Conservation (phyloP, 2,888 invertebrate species). For the Netelia fuscicornis region DNA sequence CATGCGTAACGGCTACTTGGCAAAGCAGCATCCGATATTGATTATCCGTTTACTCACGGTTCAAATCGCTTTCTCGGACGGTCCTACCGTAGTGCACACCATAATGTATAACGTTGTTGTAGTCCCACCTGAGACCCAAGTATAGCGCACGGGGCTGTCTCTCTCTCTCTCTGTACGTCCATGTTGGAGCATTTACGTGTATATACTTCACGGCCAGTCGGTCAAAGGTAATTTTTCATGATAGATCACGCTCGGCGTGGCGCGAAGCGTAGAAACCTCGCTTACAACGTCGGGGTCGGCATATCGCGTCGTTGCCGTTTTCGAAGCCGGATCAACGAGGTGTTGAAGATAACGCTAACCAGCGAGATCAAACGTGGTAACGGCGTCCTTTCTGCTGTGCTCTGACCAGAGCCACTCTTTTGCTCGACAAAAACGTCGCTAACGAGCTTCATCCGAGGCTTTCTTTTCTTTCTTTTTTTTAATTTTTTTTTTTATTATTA, state of each 20-base stretch:
- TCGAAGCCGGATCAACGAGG: slow-evolving; percentile 76
- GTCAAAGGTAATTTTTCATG: slow-evolving; percentile 85
- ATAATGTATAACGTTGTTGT: neutral
- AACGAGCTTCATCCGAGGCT: neutral
- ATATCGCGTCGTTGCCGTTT: slow-evolving; percentile 44
- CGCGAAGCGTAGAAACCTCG: slow-evolving; percentile 63
- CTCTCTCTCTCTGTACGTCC: neutral
- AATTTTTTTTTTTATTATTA: too few relatives aligned
- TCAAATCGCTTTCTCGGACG: slow-evolving; percentile 55
- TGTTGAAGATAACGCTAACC: slow-evolving; percentile 79
- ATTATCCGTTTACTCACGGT: slow-evolving; percentile 69
- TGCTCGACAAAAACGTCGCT: slow-evolving; percentile 33
- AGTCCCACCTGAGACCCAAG: slow-evolving; percentile 7
- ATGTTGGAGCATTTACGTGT: slow-evolving; percentile 30
- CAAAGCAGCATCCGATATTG: slow-evolving; percentile 59
- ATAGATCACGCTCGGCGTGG: slow-evolving; percentile 83
- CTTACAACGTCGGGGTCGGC: slow-evolving; percentile 15
- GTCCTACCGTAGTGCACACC: neutral
- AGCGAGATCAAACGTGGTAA: slow-evolving; percentile 83
- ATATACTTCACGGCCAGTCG: slow-evolving; percentile 76
- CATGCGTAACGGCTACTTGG: neutral
- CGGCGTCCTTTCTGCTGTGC: slow-evolving; percentile 75
- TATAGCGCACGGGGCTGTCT: neutral
- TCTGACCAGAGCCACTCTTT: slow-evolving; percentile 46
- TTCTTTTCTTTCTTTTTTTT: slow-evolving; percentile 15